These are phyloP conservation scores for Amblyopsis rosae DNA, from an alignment of 2,113 vertebrate species.

Conservation along the genomic window DNA sequence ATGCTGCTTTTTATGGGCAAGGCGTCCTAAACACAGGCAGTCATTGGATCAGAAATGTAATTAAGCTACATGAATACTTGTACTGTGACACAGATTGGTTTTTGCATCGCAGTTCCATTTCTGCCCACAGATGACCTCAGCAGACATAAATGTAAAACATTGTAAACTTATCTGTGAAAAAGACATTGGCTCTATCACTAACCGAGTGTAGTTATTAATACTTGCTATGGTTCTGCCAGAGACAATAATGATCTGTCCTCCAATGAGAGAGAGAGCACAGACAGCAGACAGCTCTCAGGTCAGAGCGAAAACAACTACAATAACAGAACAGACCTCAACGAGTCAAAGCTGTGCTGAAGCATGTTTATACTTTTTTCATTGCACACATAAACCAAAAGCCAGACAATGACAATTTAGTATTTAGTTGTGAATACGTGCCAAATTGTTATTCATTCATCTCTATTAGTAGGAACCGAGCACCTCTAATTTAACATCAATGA, in stretches of 20 bases:
- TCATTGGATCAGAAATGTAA: not conserved
- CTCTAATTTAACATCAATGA: not conserved
- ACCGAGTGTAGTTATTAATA: slow-evolving; percentile 29
- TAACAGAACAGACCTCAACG: not conserved
- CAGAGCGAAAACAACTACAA: not conserved
- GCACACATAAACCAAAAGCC: not conserved
- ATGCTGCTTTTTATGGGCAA: not conserved
- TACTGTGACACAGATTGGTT: slow-evolving; percentile 1
- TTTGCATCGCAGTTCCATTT: slow-evolving; percentile 12
- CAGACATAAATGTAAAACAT: slow-evolving; percentile 12
- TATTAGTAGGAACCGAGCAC: slow-evolving; percentile 1
- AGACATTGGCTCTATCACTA: slow-evolving; percentile 16
- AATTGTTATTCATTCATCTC: not conserved
- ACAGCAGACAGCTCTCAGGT: not conserved
- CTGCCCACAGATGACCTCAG: not conserved
- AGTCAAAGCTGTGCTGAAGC: not conserved
- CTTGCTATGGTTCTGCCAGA: slow-evolving; percentile 7
- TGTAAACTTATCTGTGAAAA: slow-evolving; percentile 6
- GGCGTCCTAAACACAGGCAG: slow-evolving; percentile 7
- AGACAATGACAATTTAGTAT: not conserved
- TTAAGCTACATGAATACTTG: slow-evolving; percentile 13
- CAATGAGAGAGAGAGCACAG: not conserved
- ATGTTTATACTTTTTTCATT: not conserved
- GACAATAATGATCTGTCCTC: slow-evolving; percentile 34
- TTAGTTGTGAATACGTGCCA: slow-evolving; percentile 6